Evolutionary conservation across 2,797 vertebrate genomes (phyloP).

Genomic region (Anguilla anguilla): DNA sequence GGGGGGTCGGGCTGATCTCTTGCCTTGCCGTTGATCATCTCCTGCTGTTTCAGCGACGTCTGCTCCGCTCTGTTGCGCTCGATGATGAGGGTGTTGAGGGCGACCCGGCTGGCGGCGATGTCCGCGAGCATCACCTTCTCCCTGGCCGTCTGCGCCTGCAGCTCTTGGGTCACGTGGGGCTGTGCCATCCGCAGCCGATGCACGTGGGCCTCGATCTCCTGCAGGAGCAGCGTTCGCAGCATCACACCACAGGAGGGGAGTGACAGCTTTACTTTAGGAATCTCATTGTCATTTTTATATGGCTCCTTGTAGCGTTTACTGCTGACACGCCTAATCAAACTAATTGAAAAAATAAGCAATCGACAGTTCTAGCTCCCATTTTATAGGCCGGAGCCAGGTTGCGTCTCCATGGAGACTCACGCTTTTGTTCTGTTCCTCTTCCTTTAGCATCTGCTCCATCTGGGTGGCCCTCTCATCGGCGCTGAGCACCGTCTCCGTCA

Average conservation of each 20-base stretch:
- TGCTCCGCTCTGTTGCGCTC: conserved; percentile 75
- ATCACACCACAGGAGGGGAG: not conserved
- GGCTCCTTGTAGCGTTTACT: not conserved
- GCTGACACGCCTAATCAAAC: not conserved
- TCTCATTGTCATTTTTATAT: not conserved
- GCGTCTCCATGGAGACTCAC: conserved; percentile 60
- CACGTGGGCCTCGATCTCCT: conserved; percentile 82
- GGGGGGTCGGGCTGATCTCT: not conserved
- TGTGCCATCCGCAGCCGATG: conserved; percentile 71
- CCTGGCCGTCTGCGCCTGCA: conserved; percentile 69
- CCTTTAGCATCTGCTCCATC: conserved; percentile 82
- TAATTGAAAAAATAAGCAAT: not conserved
- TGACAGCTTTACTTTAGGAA: not conserved
- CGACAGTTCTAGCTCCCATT: not conserved
- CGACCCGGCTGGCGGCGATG: conserved; percentile 71
- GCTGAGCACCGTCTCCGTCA: conserved; percentile 75
- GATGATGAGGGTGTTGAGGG: conserved; percentile 69
- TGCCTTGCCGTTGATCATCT: conserved; percentile 79
- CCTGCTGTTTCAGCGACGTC: conserved; percentile 78
- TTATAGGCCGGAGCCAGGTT: not conserved
- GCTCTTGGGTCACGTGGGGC: conserved; percentile 73
- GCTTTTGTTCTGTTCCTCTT: conserved; percentile 82
- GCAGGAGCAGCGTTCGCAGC: conserved; percentile 32
- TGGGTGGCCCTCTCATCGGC: conserved; percentile 83
- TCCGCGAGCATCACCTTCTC: conserved; percentile 74